These are phyloP conservation scores for Crocuta crocuta DNA, from an alignment of 2,113 vertebrate genomes.

Conservation along the genomic window DNA sequence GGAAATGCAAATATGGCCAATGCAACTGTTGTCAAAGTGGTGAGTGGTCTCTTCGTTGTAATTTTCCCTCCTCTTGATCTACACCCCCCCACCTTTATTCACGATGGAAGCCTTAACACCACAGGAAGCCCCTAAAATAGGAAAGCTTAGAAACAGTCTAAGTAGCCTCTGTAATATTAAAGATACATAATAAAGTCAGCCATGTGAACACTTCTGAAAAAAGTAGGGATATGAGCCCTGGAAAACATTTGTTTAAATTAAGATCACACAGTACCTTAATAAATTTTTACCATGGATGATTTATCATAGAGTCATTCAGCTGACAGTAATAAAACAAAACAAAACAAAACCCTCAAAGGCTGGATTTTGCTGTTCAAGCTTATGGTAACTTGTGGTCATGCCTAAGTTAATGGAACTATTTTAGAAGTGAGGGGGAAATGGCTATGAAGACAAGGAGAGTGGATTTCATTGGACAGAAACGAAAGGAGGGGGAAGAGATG, in stretches of 20 bases:
- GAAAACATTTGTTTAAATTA: constrained; percentile 18
- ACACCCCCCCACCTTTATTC: not conserved
- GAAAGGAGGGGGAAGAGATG: not conserved
- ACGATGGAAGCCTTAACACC: not conserved
- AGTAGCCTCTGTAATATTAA: not conserved
- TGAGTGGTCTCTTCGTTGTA: constrained; percentile 77
- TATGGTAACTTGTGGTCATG: not conserved
- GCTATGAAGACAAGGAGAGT: not conserved
- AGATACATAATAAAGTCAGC: not conserved
- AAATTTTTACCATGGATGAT: not conserved
- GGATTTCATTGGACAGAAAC: not conserved
- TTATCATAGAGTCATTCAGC: not conserved
- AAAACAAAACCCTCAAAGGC: not conserved
- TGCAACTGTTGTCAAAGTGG: constrained; percentile 86
- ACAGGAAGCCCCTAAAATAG: not conserved
- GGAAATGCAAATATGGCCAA: constrained; percentile 78
- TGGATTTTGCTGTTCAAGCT: constrained; percentile 9
- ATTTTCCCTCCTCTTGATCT: constrained; percentile 33
- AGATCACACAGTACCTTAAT: not conserved
- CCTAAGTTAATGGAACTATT: not conserved
- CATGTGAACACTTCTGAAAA: constrained; percentile 21
- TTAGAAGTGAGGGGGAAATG: not conserved
- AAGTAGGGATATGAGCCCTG: not conserved
- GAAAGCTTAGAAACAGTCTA: not conserved
- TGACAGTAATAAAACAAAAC: not conserved